Evolutionary conservation across 2,888 invertebrate genomes (phyloP), one percentile per base, ranked within the genome.

Genomic region (Gasteruption jaculator): DNA sequence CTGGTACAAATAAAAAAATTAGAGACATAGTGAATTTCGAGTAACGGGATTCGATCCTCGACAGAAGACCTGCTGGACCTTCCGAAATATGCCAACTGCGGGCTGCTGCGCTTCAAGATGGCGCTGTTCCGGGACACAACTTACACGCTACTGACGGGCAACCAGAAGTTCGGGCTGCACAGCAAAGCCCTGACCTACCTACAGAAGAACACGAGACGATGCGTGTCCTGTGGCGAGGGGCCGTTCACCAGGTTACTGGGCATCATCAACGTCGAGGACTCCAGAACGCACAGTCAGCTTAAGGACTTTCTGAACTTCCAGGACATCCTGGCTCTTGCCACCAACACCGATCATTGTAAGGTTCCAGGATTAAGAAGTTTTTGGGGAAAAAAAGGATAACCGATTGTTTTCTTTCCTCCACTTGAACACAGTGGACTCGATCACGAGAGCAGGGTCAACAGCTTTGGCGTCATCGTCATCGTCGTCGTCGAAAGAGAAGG

Each of bases 161-260:
- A 71, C 48, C 82, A 82, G 54, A 80, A 81, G 62, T 74, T 75
- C 27, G 78, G 79, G 45, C 75, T 80, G 61, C 83, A 83, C 52
- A 71, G 71, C 0, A 74, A 76, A 41, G 80, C 81, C 0, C 63
- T 81, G 16, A 65, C 76, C 38, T 82, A 76, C 54, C 56, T 83
- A 37, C 78, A 79, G 55, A 75, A 75, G 5, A 76, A 78, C 53
- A 78, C 80, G 0, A 72, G 74, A 35, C 74, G 78, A 20, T 83
- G 83, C 51, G 49, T 60, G 3, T 57, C 73, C 1, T 83, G 83
- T 48, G 81, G 81, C 0, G 71, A 73, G 22, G 78, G 77, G 10
- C 74, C 72, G 41, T 82, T 82, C 54, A 61, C 63, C 0, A 74
- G 67, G 43, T 64, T 76, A 62, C 50, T 74, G 60, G 66, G 79